Conservation (phyloP, 2,113 vertebrate genomes). For the Lepisosteus oculatus region DNA sequence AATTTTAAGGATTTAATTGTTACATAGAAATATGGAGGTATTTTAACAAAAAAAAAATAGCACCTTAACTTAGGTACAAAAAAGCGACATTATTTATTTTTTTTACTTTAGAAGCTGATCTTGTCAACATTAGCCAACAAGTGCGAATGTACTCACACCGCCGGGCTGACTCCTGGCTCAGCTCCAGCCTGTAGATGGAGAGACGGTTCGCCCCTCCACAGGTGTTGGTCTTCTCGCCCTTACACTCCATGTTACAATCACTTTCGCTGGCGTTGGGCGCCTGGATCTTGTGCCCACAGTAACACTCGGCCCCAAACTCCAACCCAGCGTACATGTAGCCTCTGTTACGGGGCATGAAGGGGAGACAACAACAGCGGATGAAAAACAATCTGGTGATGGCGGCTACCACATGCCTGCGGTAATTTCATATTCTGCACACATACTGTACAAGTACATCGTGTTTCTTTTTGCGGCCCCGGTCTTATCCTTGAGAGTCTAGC, state of each 20-base stretch:
- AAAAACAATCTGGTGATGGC: no score
- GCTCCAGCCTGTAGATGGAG: slow-evolving; percentile 89
- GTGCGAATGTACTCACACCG: slow-evolving; percentile 75
- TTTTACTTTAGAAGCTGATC: no score
- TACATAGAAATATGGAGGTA: no score
- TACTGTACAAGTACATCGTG: no score
- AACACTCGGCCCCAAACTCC: slow-evolving; percentile 96
- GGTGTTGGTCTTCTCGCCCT: slow-evolving; percentile 80
- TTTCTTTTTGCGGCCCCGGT: no score
- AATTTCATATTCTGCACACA: no score
- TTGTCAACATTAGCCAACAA: no score
- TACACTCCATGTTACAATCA: slow-evolving; percentile 92
- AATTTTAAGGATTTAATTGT: no score
- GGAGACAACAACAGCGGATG: background rate
- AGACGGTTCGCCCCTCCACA: slow-evolving; percentile 90
- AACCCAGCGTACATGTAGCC: slow-evolving; percentile 91
- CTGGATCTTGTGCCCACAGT: slow-evolving; percentile 95
- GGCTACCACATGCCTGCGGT: no score
- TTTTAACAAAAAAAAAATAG: no score
- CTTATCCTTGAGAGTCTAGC: no score
- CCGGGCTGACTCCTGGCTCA: slow-evolving; percentile 88
- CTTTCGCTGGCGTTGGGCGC: slow-evolving; percentile 75
- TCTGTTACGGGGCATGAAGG: slow-evolving; percentile 49
- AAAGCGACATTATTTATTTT: no score
- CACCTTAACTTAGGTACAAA: background rate